Evolutionary conservation across 2,888 invertebrate species (phyloP), one percentile per base, ranked within the genome.

Genomic region (Nemotelus pantherinus): DNA sequence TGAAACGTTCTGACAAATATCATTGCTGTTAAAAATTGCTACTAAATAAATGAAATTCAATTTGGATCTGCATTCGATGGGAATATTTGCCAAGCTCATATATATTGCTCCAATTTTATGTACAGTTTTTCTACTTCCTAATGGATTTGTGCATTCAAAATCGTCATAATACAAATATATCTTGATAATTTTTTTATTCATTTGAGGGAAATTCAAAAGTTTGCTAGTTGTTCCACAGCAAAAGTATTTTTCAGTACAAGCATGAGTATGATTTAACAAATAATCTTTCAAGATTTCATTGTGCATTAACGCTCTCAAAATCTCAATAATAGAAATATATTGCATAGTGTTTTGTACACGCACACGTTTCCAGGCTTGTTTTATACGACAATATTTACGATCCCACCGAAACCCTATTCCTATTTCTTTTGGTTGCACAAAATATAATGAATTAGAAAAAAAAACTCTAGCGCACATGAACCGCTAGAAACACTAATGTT

Each of bases 91-190:
- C 57, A 57, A 57, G 57, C 57, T 57, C 57, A 57, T 57, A 57
- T 57, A 57, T 57, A 57, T 57, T 10, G 57, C 2, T 57, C 57
- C 57, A 57, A 2, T 57, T 57, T 57, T 57, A 25, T 57, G 57
- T 57, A 57, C 57, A 57, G 57, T 57, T 57, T 57, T 57, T 57
- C 57, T 57, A 57, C 57, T 57, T 10, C 57, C 57, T 57, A 57
- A 25, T 57, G 57, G 57, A 57, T 57, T 57, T 25, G 57, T 57
- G 57, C 57, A 57, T 3, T 57, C 57, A 25, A 57, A 57, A 25
- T 57, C 57, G 57, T 57, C 57, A 25, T 25, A 57, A 57, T 57
- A n/a, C n/a, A 57, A 57, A 57, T 10, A 57, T 57, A 25, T n/a
- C n/a, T 2, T 4, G n/a, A 57, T 10, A 9, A 2, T 25, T 57